These are phyloP conservation scores for Halesus radiatus DNA, from an alignment of 1,140 invertebrate genomes.

Conservation along the genomic window DNA sequence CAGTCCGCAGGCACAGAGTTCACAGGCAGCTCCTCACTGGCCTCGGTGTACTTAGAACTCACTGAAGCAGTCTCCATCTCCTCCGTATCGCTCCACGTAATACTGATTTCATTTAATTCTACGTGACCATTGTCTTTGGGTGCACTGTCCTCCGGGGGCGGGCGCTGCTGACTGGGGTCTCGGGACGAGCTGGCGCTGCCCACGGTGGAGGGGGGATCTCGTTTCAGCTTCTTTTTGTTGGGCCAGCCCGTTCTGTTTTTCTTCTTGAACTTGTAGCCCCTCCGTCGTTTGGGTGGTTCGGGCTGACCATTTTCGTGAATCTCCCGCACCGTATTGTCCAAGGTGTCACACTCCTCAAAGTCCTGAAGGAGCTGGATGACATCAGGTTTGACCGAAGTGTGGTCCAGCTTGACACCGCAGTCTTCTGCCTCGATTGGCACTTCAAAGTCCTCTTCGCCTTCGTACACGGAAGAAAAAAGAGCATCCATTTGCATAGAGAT, in stretches of 20 bases:
- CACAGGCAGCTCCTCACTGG: conserved; percentile 26
- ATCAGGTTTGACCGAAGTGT: conserved; percentile 25
- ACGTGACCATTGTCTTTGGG: conserved; percentile 9
- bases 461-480: conserved; percentile 66
- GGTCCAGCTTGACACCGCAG: conserved; percentile 55
- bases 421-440: conserved; percentile 62
- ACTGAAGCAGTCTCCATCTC: conserved; percentile 35
- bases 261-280: conserved; percentile 66
- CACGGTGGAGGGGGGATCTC: conserved; percentile 58
- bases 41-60: conserved; percentile 13
- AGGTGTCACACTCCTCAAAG: conserved; percentile 44
- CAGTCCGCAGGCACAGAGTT: conserved; percentile 59
- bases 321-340: conserved; percentile 59
- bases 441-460: conserved; percentile 66
- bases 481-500: conserved; percentile 64
- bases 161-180: conserved; percentile 13
- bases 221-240: conserved; percentile 62
- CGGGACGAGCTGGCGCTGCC: conserved; percentile 61
- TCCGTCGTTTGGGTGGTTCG: conserved; percentile 46
- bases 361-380: conserved; percentile 46
- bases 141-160: background rate
- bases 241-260: conserved; percentile 70
- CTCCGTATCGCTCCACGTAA: conserved; percentile 50
- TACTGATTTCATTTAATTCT: conserved; percentile 51
- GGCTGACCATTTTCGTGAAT: conserved; percentile 59